Evolutionary conservation across 2,888 invertebrate genomes (phyloP), one percentile per base, ranked within the genome.

Genomic region (Ennomos fuscantarius): DNA sequence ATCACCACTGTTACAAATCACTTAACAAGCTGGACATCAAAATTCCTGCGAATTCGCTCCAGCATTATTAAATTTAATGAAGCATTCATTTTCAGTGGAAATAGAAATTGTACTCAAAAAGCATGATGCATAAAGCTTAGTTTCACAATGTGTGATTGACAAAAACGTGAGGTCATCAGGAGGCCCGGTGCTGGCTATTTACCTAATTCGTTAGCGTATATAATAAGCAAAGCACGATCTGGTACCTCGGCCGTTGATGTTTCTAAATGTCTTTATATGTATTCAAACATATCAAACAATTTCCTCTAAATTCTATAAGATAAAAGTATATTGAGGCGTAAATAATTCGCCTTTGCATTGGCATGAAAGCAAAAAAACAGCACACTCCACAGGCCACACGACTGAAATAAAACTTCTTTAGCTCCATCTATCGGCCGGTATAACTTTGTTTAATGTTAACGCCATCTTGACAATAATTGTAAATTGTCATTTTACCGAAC

Each of bases 111-210:
- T 49, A 44, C 64, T 52, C 40, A 59, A 43, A 60, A 43, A n/a
- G 35, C 34, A 47, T 47, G 24, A 13, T 11, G 15, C 36, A 51
- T 56, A 54, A 47, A 55, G 53, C 43, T 66, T 51, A 57, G 41
- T 55, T 57, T 62, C 47, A 55, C 43, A 24, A 33, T 44, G 10
- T 32, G n/a, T 36, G 50, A 55, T 65, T 73, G 63, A 63, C 64
- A 61, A 43, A 62, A 40, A 47, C 57, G 67, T 84, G 84, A 84
- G 72, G 73, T 84, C 83, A 84, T 71, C 68, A 53, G 34, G 67
- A 60, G 63, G 62, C 61, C 53, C 59, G 46, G 49, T 11, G 52
- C 13, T 69, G 60, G 57, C 65, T 64, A 61, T 76, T 78, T 74
- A 69, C 73, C 73, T 73, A 74, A 73, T 57, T 48, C 65, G 76